Conservation (phyloP, 2,113 vertebrate species). For the Argyrosomus japonicus region DNA sequence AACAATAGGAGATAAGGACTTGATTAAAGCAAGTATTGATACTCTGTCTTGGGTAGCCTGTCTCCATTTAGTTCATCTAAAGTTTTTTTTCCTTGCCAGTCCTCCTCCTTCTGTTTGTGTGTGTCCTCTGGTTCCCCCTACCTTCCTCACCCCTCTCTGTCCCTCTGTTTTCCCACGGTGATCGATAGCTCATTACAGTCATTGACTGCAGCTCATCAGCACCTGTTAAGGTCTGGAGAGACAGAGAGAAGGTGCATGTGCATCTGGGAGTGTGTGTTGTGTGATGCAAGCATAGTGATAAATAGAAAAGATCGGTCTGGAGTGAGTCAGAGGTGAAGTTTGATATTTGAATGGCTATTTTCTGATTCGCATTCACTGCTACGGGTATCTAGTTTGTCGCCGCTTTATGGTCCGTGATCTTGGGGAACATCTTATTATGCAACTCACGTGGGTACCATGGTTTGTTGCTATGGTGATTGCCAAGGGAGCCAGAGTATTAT, state of each 20-base stretch:
- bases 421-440: conserved; percentile 82
- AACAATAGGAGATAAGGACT: conserved; percentile 69
- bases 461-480: conserved; percentile 86
- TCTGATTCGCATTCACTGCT: conserved; percentile 56
- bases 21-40: conserved; percentile 79
- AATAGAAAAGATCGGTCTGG: conserved; percentile 40
- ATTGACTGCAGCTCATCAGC: conserved; percentile 85
- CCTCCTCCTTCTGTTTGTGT: conserved; percentile 52
- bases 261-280: conserved; percentile 21
- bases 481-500: conserved; percentile 82
- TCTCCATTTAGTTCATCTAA: conserved; percentile 71
- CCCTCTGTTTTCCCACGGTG: conserved; percentile 84
- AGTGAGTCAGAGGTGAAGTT: conserved; percentile 48
- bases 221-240: conserved; percentile 80
- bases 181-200: conserved; percentile 86
- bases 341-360: conserved; percentile 62
- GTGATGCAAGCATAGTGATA: conserved; percentile 52
- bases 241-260: conserved; percentile 67
- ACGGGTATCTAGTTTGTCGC: conserved; percentile 62
- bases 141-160: conserved; percentile 76
- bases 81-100: conserved; percentile 61
- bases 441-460: conserved; percentile 82
- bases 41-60: conserved; percentile 68
- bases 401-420: conserved; percentile 71
- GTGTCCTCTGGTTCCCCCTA: conserved; percentile 76